phyloP scores from a whole-genome alignment of 2,113 vertebrate genomes.

The Syngnathus floridae region DNA sequence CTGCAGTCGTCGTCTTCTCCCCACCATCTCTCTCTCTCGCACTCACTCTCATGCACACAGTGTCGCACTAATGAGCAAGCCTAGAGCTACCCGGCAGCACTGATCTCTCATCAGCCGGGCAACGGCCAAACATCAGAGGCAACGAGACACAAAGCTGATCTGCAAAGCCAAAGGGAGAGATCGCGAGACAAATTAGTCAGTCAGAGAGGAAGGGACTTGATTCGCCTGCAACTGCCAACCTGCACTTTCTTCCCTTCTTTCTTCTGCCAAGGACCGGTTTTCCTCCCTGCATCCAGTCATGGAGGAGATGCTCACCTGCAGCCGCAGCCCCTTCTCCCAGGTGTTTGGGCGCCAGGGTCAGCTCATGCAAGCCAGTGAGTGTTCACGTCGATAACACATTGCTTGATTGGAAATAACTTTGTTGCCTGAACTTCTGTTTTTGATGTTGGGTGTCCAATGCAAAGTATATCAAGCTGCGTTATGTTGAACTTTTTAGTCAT shows the following conservation, averaged over 20 bases:
- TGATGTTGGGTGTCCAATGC: background rate
- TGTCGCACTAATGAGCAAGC: constrained; percentile 48
- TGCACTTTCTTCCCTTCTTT: constrained; percentile 15
- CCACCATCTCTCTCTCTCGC: constrained; percentile 32
- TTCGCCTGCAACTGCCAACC: background rate
- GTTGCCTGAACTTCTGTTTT: background rate
- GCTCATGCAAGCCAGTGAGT: constrained; percentile 79
- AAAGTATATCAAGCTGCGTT: background rate
- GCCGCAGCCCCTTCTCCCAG: constrained; percentile 72
- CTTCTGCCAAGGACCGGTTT: constrained; percentile 12
- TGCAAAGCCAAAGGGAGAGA: constrained; percentile 26
- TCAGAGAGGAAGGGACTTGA: constrained; percentile 13
- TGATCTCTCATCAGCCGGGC: constrained; percentile 50
- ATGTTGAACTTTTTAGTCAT: background rate
- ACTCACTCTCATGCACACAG: constrained; percentile 50
- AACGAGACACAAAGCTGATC: constrained; percentile 37
- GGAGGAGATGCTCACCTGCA: constrained; percentile 74
- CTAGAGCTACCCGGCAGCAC: constrained; percentile 27
- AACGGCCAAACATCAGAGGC: constrained; percentile 25
- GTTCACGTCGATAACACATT: constrained; percentile 9
- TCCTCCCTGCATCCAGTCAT: constrained; percentile 40
- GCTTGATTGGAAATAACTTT: background rate
- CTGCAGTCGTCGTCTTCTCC: constrained; percentile 50
- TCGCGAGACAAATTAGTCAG: constrained; percentile 29
- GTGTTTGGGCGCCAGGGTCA: constrained; percentile 77